Evolutionary conservation across 2,113 vertebrate genomes (phyloP).

Genomic region (Buteo buteo): DNA sequence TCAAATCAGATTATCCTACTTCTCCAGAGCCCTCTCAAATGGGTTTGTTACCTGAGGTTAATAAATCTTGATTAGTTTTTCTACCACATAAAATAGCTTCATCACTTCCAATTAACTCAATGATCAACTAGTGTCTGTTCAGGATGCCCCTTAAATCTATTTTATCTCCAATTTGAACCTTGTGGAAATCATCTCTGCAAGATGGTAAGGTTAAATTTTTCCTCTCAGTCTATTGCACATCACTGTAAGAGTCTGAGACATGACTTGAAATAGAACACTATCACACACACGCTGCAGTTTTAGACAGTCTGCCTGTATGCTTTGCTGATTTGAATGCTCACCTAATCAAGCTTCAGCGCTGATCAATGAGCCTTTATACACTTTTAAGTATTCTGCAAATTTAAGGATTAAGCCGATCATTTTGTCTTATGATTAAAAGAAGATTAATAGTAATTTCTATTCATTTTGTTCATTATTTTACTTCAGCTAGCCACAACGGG

Average conservation of each 20-base stretch:
- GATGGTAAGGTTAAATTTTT: not conserved
- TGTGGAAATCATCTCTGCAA: not conserved
- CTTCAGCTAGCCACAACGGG: not conserved
- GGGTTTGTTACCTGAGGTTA: slow-evolving; percentile 2
- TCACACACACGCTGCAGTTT: not conserved
- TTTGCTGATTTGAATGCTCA: not conserved
- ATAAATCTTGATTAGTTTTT: slow-evolving; percentile 41
- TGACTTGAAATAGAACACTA: not conserved
- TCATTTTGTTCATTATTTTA: not conserved
- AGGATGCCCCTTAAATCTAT: not conserved
- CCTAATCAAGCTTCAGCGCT: not conserved
- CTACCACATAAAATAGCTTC: not conserved
- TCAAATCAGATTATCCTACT: slow-evolving; percentile 33
- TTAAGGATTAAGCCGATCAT: not conserved
- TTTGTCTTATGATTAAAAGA: not conserved
- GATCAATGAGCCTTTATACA: not conserved
- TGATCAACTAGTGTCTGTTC: not conserved
- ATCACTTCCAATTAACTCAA: slow-evolving; percentile 18
- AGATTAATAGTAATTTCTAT: not conserved
- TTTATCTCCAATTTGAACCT: not conserved
- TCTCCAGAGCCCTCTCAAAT: slow-evolving; percentile 37
- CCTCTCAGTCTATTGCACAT: not conserved
- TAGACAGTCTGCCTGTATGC: not conserved
- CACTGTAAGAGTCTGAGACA: not conserved
- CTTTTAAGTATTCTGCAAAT: not conserved